Base-by-base conservation (phyloP, 1,140 invertebrate species). In the Drosophila orosa region DNA sequence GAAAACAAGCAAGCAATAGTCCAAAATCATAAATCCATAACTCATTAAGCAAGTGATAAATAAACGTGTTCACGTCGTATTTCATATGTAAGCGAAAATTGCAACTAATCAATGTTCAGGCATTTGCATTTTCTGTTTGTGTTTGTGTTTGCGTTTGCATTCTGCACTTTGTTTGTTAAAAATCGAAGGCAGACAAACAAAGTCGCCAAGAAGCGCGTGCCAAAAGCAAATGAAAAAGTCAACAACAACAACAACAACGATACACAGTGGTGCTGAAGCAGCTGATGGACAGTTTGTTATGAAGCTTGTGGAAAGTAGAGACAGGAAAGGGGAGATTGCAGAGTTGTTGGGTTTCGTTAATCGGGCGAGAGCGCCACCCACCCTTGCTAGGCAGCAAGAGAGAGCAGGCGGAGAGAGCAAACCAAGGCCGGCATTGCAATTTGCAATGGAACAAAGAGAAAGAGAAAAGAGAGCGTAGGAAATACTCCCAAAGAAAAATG, bases 101-200 rank as follows among this genome's bases (percentile, higher is more conserved):
- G 61, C 57, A 45, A 89, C 74, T 74, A 72, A 89, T 89, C 85
- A 87, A 89, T 89, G 68, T 68, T 67, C 45, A 44, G 67, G 48
- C 54, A 60, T 52, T 35, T 60, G 62, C 59, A 50, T 61, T 62
- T 54, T 22, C 15, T 40, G 62, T 62, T 31, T 62, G 56, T 50
- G 58, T 69, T 73, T 57, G 57, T 47, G 58, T 69, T 67, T 57
- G 54, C 37, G 40, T 48, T 52, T 55, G 58, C 47, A 24, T 50
- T 44, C 31, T 12, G 40, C 22, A 33, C 27, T 45, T 72, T 72
- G 67, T 71, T 71, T 47, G 68, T 65, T 87, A 89, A 87, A 87
- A 87, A 87, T 90, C 84, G 84, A 87, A 87, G 84, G 63, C 84
- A 76, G 84, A 77, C 76, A 89, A 87, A 87, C 84, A 87, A 87